A percentile compares a stretch with the other conserved stretches of the same genome.
phyloP scores from a whole-genome alignment of 2,797 vertebrate species.

The Xyrichtys novacula region DNA sequence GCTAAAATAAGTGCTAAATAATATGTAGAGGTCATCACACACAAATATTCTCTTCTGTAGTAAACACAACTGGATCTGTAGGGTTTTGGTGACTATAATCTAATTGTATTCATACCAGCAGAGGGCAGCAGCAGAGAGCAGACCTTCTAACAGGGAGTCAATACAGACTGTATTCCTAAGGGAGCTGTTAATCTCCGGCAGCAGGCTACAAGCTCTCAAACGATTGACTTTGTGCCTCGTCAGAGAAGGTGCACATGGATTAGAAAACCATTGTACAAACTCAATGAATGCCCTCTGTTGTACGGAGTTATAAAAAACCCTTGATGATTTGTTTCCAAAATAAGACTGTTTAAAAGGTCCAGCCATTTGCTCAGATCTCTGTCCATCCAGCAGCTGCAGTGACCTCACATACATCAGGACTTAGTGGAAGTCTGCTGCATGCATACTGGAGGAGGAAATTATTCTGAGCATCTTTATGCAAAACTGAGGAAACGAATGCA shows the following conservation, averaged over 20 bases:
- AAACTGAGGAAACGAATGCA: conserved; percentile 7
- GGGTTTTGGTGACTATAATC: neutral
- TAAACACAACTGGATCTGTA: neutral
- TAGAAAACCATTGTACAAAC: conserved; percentile 58
- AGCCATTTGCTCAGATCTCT: conserved; percentile 49
- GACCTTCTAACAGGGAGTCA: conserved; percentile 21
- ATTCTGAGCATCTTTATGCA: neutral
- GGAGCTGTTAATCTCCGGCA: conserved; percentile 65
- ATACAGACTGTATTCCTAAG: conserved; percentile 31
- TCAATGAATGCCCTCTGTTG: conserved; percentile 69
- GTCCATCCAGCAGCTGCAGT: conserved; percentile 45
- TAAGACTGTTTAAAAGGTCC: conserved; percentile 59
- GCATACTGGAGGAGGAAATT: neutral
- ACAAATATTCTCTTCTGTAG: neutral
- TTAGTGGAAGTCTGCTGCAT: conserved; percentile 7
- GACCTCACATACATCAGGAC: conserved; percentile 38
- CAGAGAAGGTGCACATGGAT: conserved; percentile 65
- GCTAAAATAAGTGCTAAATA: neutral
- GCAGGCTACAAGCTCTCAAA: conserved; percentile 42
- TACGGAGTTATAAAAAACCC: conserved; percentile 49
- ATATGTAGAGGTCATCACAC: neutral
- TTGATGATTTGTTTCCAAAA: conserved; percentile 64
- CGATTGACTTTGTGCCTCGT: conserved; percentile 68
- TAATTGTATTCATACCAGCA: conserved; percentile 57
- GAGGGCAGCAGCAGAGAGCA: conserved; percentile 74